Evolutionary conservation across 1,140 invertebrate genomes (phyloP).

Genomic region (Rhynchophorus ferrugineus): DNA sequence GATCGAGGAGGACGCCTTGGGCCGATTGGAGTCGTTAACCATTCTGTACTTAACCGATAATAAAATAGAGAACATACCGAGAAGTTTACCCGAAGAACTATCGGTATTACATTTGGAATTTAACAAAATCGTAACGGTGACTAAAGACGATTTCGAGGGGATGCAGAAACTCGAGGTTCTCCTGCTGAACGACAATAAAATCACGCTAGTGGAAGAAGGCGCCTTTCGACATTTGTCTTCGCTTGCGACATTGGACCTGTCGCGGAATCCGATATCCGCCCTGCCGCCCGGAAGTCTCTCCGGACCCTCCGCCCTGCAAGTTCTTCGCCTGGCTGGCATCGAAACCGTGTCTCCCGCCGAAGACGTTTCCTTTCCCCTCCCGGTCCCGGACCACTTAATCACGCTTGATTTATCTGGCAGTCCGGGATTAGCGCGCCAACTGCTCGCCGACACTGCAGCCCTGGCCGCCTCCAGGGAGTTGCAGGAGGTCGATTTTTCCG

Average conservation of each 20-base stretch:
- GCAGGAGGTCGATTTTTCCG: conserved; percentile 60
- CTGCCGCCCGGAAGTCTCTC: conserved; percentile 59
- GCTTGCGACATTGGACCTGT: conserved; percentile 66
- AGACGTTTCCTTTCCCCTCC: conserved; percentile 61
- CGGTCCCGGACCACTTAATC: conserved; percentile 59
- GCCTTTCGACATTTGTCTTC: conserved; percentile 57
- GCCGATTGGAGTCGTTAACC: conserved; percentile 68
- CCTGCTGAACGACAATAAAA: conserved; percentile 59
- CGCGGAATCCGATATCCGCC: conserved; percentile 63
- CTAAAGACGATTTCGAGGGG: conserved; percentile 58
- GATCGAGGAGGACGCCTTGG: conserved; percentile 81
- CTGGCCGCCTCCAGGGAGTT: conserved; percentile 60
- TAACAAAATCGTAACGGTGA: conserved; percentile 55
- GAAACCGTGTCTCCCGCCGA: conserved; percentile 49
- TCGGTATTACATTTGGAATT: conserved; percentile 53
- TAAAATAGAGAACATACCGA: conserved; percentile 55
- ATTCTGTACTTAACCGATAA: conserved; percentile 76
- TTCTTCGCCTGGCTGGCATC: conserved; percentile 61
- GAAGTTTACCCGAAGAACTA: conserved; percentile 56
- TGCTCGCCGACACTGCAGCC: conserved; percentile 61
- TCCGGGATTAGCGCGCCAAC: conserved; percentile 56
- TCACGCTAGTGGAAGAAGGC: conserved; percentile 55
- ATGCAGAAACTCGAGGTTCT: conserved; percentile 63
- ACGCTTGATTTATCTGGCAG: conserved; percentile 67
- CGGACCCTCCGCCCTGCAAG: conserved; percentile 54